phyloP scores from a whole-genome alignment of 2,888 invertebrate genomes.

The Pegoplata infirma region DNA sequence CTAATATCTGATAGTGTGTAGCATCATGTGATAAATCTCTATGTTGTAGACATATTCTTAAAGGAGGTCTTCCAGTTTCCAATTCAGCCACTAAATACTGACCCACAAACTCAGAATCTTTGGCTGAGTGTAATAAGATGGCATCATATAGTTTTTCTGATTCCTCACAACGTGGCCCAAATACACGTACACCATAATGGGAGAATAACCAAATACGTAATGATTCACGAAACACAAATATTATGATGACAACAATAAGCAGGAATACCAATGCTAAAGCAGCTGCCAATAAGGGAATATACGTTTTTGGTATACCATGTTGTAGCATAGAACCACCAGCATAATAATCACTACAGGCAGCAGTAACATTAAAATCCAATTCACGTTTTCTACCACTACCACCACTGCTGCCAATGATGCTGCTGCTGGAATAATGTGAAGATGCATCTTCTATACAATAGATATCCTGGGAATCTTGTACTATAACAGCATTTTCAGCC shows the following conservation, averaged over 20 bases:
- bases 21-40: conserved; percentile 89
- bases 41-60: conserved; percentile 92
- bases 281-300: conserved; percentile 90
- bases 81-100: conserved; percentile 91
- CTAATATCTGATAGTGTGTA: conserved; percentile 81
- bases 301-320: conserved; percentile 88
- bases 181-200: conserved; percentile 90
- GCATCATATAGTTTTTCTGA: conserved; percentile 93
- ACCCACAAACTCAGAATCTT: conserved; percentile 93
- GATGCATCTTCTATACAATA: conserved; percentile 84
- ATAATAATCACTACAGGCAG: conserved; percentile 88
- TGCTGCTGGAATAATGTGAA: not conserved
- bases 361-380: conserved; percentile 89
- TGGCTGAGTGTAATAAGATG: conserved; percentile 94
- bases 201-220: conserved; percentile 92
- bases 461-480: conserved; percentile 88
- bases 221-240: conserved; percentile 91
- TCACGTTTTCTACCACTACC: conserved; percentile 81
- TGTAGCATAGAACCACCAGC: conserved; percentile 87
- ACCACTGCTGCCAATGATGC: conserved; percentile 55
- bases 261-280: conserved; percentile 88
- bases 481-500: conserved; percentile 88
- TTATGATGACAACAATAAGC: conserved; percentile 85
- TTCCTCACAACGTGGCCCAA: conserved; percentile 87
- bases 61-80: conserved; percentile 86